Evolutionary conservation across 2,888 invertebrate genomes (phyloP).

Genomic region (Carpatolechia fugitivella): DNA sequence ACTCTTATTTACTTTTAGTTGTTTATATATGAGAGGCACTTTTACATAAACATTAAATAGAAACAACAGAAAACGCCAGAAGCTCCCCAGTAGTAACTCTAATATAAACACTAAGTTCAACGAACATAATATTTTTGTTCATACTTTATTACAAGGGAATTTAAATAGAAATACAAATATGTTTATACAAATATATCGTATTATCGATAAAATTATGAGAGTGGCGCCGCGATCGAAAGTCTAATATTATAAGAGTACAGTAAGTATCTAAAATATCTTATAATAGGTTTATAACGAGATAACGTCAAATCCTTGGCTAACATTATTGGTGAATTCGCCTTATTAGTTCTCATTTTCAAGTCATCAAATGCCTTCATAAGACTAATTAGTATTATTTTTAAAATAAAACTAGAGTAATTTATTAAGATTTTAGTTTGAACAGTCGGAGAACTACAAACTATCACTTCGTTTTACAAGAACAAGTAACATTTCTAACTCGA

Average conservation of each 20-base stretch:
- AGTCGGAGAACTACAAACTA: neutral
- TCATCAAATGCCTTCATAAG: too few species aligned
- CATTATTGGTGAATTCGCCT: neutral
- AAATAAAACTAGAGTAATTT: too few species aligned
- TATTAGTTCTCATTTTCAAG: too few species aligned
- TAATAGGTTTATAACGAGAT: slow-evolving; percentile 9
- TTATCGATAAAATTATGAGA: too few species aligned
- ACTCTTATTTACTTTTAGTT: too few species aligned
- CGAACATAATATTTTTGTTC: slow-evolving; percentile 23
- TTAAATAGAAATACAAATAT: too few species aligned
- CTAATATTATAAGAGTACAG: neutral
- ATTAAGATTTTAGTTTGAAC: too few species aligned
- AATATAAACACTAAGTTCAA: slow-evolving; percentile 27
- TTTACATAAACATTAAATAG: too few species aligned
- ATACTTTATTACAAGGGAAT: neutral
- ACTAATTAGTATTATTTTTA: too few species aligned
- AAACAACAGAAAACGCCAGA: neutral
- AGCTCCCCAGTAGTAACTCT: slow-evolving; percentile 19
- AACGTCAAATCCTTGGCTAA: slow-evolving; percentile 28
- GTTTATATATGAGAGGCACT: too few species aligned
- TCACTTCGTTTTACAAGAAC: neutral
- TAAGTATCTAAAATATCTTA: neutral
- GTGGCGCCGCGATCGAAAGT: neutral
- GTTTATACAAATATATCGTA: too few species aligned
- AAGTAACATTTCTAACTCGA: slow-evolving; percentile 4